Base-by-base conservation (phyloP, 2,888 invertebrate species). In the Megastigmus dorsalis region DNA sequence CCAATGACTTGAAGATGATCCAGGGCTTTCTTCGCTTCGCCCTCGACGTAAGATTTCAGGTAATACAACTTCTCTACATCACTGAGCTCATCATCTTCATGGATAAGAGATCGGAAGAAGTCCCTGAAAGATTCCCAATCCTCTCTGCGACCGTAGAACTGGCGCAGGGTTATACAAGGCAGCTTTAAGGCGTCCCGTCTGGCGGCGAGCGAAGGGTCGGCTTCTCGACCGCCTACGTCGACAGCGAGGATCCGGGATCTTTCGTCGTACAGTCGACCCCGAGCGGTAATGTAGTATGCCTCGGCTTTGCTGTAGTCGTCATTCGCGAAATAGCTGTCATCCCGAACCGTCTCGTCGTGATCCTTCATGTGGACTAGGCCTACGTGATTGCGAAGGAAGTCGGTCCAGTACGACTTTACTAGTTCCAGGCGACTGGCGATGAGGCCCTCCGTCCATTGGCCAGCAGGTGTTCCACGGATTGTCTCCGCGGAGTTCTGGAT, bases 91-190 rank as follows among this genome's bases (percentile, higher is more conserved):
- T 13, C 4, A 41, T 63, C 50, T 2, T 15, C 33, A 13, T 63
- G 36, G 2, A 63, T 63, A 1, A 63, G 50, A 1, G 50, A 48
- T 2, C 10, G 23, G 13, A 63, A 36, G 0, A 50, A 10, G 3
- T 63, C 50, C 7, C 18, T 50, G 3, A 50, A 50, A 2, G 33
- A 50, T 23, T 63, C 38, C 50, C 63, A 63, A 7, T 63, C 50
- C 15, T 63, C 36, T 6, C 18, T 18, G 0, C n/a, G 23, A 9
- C 63, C 36, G 7, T n/a, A n/a, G 30, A 62, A 62, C 20, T 13
- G 26, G 3, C 41, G n/a, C 23, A 60, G 26, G 2, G 18, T 33
- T 6, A 60, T 60, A 7, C 13, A n/a, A 7, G 60, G 60, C 10
- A 60, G 13, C 36, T 23, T 15, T 18, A 18, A 3, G 3, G 15